phyloP scores from a whole-genome alignment of 2,888 invertebrate species.

The Elysia crispata region DNA sequence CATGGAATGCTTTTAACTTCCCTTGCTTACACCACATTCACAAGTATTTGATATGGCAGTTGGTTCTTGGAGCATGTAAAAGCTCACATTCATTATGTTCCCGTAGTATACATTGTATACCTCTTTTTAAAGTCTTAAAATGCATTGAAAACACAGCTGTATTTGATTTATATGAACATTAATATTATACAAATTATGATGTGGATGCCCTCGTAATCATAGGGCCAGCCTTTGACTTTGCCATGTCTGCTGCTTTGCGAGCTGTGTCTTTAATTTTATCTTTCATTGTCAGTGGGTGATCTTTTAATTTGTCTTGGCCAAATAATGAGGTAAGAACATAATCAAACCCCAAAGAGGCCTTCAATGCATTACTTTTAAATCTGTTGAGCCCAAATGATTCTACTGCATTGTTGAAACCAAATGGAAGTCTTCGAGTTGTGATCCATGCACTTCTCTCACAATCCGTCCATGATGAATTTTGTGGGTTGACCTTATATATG shows the following conservation, averaged over 20 bases:
- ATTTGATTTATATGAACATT: too few relatives aligned
- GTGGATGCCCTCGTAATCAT: conserved; percentile 39
- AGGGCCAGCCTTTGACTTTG: conserved; percentile 78
- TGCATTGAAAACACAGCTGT: too few relatives aligned
- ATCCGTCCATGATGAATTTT: conserved; percentile 85
- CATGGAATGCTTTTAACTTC: too few relatives aligned
- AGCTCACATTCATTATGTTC: too few relatives aligned
- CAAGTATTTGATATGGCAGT: too few relatives aligned
- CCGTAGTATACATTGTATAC: too few relatives aligned
- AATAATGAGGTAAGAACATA: conserved; percentile 82
- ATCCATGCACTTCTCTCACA: conserved; percentile 92
- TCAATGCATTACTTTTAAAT: conserved; percentile 90
- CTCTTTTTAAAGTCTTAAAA: too few relatives aligned
- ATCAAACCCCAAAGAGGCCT: conserved; percentile 91
- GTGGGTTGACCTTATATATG: conserved; percentile 86
- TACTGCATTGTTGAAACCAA: conserved; percentile 91
- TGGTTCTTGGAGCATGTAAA: too few relatives aligned
- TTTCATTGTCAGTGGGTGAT: conserved; percentile 60
- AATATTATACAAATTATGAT: background rate
- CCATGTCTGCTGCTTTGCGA: conserved; percentile 88
- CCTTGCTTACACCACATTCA: too few relatives aligned
- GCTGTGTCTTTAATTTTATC: conserved; percentile 87
- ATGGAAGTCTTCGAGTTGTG: conserved; percentile 85
- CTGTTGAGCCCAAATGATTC: conserved; percentile 93
- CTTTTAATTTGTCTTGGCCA: conserved; percentile 48